Evolutionary conservation across 2,113 vertebrate species (phyloP).

Genomic region (Noturus placidus): DNA sequence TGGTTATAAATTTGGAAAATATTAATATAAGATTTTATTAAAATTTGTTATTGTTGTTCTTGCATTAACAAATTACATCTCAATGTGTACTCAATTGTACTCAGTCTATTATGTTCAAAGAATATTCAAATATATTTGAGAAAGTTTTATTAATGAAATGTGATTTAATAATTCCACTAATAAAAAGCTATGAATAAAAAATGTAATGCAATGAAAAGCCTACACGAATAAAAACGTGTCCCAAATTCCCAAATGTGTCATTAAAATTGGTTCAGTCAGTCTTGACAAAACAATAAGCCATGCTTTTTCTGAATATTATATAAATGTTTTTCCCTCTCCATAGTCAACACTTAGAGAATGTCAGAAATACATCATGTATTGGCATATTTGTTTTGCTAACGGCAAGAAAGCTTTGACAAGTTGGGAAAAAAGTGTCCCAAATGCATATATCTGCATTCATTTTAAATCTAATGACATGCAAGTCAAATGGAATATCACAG

Average conservation of each 20-base stretch:
- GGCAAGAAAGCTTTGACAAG: background rate
- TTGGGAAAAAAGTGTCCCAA: background rate
- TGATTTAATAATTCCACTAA: background rate
- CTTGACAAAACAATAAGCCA: background rate
- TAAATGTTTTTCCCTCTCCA: background rate
- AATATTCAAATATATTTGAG: background rate
- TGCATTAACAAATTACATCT: background rate
- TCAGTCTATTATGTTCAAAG: background rate
- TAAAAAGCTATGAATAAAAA: background rate
- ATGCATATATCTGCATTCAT: background rate
- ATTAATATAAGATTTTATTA: background rate
- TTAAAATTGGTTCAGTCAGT: background rate
- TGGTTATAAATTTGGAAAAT: background rate
- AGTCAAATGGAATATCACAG: background rate
- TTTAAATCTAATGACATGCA: background rate
- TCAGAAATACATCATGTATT: background rate
- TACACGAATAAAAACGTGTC: background rate
- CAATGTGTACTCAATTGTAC: background rate
- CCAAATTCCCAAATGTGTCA: background rate
- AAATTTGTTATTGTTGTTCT: background rate
- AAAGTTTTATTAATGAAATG: background rate
- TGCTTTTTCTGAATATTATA: background rate
- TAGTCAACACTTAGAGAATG: background rate
- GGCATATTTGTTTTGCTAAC: background rate
- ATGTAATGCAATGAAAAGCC: background rate